A percentile compares a stretch with the other conserved stretches of the same genome.
These are phyloP conservation scores for Sebastes hopkinsi DNA, from an alignment of 2,797 vertebrate species.

Conservation along the genomic window DNA sequence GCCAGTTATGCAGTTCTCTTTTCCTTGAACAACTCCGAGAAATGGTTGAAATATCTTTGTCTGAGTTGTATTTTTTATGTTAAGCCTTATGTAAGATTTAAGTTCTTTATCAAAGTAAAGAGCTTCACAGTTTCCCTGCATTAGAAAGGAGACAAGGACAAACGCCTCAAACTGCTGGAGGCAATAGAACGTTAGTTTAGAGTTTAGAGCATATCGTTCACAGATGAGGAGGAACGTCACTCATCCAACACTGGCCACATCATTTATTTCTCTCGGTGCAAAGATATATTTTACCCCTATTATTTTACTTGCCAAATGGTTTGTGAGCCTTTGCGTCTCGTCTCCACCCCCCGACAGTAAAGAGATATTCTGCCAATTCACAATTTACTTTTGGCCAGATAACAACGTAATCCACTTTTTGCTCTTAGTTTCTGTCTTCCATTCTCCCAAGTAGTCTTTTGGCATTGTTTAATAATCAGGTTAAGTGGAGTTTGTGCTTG, in stretches of 20 bases:
- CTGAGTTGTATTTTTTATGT: background rate
- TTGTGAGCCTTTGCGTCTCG: background rate
- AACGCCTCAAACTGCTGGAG: background rate
- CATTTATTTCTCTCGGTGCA: background rate
- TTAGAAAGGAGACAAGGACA: background rate
- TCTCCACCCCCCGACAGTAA: background rate
- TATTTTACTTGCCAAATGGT: constrained; percentile 8
- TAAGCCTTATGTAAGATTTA: background rate
- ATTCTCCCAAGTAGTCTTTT: constrained; percentile 9
- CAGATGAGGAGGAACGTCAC: background rate
- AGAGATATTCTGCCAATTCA: background rate
- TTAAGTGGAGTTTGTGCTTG: constrained; percentile 16
- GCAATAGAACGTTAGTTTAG: background rate
- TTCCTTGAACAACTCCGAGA: background rate
- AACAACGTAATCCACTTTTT: constrained; percentile 5
- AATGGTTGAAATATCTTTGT: background rate
- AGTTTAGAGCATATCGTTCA: background rate
- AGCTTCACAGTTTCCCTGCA: background rate
- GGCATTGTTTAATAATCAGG: constrained; percentile 20
- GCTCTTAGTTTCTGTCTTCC: background rate
- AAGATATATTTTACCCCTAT: background rate
- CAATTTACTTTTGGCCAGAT: background rate
- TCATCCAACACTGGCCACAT: background rate
- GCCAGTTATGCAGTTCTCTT: background rate
- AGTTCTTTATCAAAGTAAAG: background rate